Base-by-base conservation (phyloP, 1,140 invertebrate genomes). In the Mylabris phalerata region DNA sequence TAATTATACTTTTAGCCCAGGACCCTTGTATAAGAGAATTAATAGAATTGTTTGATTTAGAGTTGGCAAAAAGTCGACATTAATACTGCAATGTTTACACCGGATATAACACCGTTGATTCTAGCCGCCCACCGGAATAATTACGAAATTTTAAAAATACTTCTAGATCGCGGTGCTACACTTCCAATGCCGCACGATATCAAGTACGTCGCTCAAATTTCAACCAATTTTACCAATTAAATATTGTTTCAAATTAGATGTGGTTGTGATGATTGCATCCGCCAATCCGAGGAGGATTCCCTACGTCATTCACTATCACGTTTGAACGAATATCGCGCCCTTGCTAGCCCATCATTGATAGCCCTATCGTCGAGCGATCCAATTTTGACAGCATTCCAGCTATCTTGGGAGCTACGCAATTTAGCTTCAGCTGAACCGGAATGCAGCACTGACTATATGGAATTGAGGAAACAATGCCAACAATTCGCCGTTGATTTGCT, bases 41-140 rank as follows among this genome's bases (percentile, higher is more conserved):
- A 19, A 19, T 19, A 19, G 19, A 19, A 19, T 46, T 55, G 13
- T 44, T 40, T 48, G 11, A 48, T 26, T 49, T 73, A 92, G 85
- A 92, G 89, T 70, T 93, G 90, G 89, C 87, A 93, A 73, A 89
- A 84, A 75, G 84, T 92, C 26, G 89, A 92, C 70, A 79, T 84
- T 9, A 84, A 86, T 57, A 86, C 84, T n/a, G 85, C 88, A 1
- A 84, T 83, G 68, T 98, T 96, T 75, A 89, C 92, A 0, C 86
- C 90, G 9, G 93, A 96, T 74, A 90, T 96, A 60, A 96, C 93
- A 1, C 93, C 93, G 0, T 77, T 98, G 11, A 90, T 95, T 57
- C 77, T 94, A 26, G 92, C 92, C 27, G 90, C 92, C 27, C 92
- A 95, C 73, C 87, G 87, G 73, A 93, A 95, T 75, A 92, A 94